Base-by-base conservation (phyloP, 2,888 invertebrate species). In the Pimpla rufipes region DNA sequence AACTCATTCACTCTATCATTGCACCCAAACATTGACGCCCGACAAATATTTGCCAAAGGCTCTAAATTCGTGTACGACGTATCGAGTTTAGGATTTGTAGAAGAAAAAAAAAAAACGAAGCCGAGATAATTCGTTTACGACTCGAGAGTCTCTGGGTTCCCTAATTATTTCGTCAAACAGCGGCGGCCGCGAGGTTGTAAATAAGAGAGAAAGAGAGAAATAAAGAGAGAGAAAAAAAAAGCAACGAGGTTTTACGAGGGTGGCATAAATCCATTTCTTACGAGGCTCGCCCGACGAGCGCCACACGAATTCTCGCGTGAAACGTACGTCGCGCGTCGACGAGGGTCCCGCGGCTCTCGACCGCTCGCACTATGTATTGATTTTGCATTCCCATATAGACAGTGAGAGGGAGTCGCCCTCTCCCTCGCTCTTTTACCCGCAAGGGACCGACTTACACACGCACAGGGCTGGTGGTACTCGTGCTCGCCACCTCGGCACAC, bases 311-410 rank as follows among this genome's bases (percentile, higher is more conserved):
- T 73, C 57, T 42, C 73, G 59, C 73, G 73, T 59, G 57, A 57
- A 57, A 59, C 45, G 45, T 73, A 59, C 59, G 59, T 18, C 45
- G 37, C 40, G 45, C 59, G 57, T 59, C 57, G 59, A 73, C 57
- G 45, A 71, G 71, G 55, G 57, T 64, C 62, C 40, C 62, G 42
- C n/a, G 11, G 18, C 57, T 59, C 59, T 45, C 29, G 45, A 16
- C 42, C 59, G 40, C 57, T 73, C 73, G 57, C 73, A 57, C 73
- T 73, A 59, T 73, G 73, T 73, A 73, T 73, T 73, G 73, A 73
- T 73, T 73, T 73, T 73, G 73, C 73, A 73, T 73, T 73, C 59
- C 73, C 73, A 59, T 18, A 59, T 18, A 45, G 59, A 73, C 42
- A 66, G 66, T 66, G 66, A 66, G 66, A 66, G 66, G 66, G 57